A percentile compares a stretch with the other conserved stretches of the same genome.
These are phyloP conservation scores for Raphicerus campestris DNA, from an alignment of 2,113 vertebrate species.

Conservation along the genomic window DNA sequence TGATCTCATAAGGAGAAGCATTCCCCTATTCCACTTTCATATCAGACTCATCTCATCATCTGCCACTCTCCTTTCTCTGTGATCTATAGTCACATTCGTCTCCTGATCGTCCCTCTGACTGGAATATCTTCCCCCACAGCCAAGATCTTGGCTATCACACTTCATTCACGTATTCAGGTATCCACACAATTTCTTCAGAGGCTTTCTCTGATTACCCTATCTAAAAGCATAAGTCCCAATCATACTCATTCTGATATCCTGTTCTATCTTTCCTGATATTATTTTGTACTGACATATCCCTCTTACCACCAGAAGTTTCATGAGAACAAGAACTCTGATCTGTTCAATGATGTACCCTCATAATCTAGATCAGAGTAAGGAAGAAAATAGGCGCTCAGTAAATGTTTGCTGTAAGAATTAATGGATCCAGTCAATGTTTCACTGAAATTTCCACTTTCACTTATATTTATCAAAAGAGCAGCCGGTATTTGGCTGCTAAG, in stretches of 20 bases:
- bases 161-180: not conserved
- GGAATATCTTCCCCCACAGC: not conserved
- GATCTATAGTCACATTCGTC: not conserved
- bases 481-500: not conserved
- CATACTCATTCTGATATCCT: not conserved
- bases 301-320: not conserved
- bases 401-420: not conserved
- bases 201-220: not conserved
- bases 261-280: not conserved
- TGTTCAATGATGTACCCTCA: not conserved
- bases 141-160: not conserved
- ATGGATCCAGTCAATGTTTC: not conserved
- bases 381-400: not conserved
- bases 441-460: not conserved
- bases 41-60: not conserved
- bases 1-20: not conserved
- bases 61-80: not conserved
- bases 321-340: not conserved
- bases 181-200: not conserved
- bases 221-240: not conserved
- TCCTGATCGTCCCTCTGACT: not conserved
- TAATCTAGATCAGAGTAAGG: not conserved
- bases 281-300: not conserved
- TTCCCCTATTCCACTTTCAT: not conserved
- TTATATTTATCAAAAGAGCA: not conserved